Evolutionary conservation across 2,797 vertebrate species (phyloP), one percentile per base, ranked within the genome.

Genomic region (Hoplostethus mediterraneus): DNA sequence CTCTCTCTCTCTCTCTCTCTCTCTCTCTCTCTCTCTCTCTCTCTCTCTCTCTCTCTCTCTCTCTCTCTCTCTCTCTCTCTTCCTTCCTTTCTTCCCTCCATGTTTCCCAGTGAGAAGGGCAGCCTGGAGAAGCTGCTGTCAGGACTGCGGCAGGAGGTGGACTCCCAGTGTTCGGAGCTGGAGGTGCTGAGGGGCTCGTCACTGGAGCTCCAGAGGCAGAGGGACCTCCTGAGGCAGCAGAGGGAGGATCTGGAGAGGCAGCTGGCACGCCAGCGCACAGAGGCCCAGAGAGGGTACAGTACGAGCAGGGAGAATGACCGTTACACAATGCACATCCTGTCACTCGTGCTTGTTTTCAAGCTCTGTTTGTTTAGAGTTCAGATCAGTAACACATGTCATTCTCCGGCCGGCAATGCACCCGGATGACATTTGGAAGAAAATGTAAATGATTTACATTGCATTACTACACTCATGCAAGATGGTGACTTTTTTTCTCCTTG

Each of bases 351-450:
- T 91, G 81, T 90, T 88, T 89, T 89, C 78, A 83, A 81, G 70
- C 58, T 69, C 65, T 8, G 49, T 83, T 92, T 94, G 90, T 92
- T 93, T 93, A 89, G 70, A 87, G 74, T 79, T 83, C 75, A 88
- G 90, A 94, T 94, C 90, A 93, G 82, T 81, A 95, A 89, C 93
- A 94, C 84, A 91, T 94, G 92, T 89, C 89, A 89, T 90, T 87
- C 80, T 87, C 67, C 68, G 63, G 79, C 77, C 80, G 47, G 77
- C 79, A 63, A 68, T 77, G 53, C 74, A 82, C 86, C 82, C 82
- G 82, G 75, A 90, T 89, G 83, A 87, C 82, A 86, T 86, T 81
- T 76, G 83, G 66, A 86, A 82, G 73, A 82, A 85, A 86, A 88
- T 79, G 73, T 86, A 89, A 85, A 89, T 86, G 74, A 89, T 89